These are phyloP conservation scores for Asteroscopus sphinx DNA, from an alignment of 2,888 invertebrate species.

Conservation along the genomic window DNA sequence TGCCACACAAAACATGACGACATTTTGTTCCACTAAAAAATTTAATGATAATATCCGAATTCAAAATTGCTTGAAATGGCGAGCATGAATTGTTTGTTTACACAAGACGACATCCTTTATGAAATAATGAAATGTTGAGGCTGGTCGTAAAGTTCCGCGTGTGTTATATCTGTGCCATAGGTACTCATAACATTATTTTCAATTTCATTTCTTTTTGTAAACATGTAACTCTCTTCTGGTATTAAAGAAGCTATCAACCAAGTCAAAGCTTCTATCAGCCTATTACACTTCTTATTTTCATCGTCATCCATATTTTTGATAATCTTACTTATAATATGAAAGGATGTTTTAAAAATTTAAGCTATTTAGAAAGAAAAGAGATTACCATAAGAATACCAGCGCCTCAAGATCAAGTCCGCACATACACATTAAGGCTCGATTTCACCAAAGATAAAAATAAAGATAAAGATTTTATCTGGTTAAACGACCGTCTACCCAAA, in stretches of 20 bases:
- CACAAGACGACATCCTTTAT: slow-evolving; percentile 19
- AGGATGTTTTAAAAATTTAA: no score
- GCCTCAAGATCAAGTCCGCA: slow-evolving; percentile 15
- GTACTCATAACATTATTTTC: no score
- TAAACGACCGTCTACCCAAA: no score
- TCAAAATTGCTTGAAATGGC: slow-evolving; percentile 28
- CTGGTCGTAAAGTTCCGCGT: slow-evolving; percentile 5
- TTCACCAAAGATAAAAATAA: no score
- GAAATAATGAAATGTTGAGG: no score
- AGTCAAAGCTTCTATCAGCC: background rate
- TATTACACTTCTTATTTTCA: background rate
- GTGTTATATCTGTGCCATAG: background rate
- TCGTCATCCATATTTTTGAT: background rate
- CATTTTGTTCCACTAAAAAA: slow-evolving; percentile 68
- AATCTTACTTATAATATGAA: background rate
- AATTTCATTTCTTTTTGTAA: no score
- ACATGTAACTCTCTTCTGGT: no score
- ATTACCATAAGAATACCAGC: background rate
- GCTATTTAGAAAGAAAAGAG: no score
- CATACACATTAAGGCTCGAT: slow-evolving; percentile 19
- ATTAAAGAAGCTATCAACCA: background rate
- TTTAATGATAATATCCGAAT: slow-evolving; percentile 57
- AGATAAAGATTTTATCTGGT: no score
- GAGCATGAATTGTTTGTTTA: slow-evolving; percentile 37
- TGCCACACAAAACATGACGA: slow-evolving; percentile 72